A percentile compares a stretch with the other conserved stretches of the same genome.
phyloP scores from a whole-genome alignment of 2,113 vertebrate species.

The Tympanuchus pallidicinctus region DNA sequence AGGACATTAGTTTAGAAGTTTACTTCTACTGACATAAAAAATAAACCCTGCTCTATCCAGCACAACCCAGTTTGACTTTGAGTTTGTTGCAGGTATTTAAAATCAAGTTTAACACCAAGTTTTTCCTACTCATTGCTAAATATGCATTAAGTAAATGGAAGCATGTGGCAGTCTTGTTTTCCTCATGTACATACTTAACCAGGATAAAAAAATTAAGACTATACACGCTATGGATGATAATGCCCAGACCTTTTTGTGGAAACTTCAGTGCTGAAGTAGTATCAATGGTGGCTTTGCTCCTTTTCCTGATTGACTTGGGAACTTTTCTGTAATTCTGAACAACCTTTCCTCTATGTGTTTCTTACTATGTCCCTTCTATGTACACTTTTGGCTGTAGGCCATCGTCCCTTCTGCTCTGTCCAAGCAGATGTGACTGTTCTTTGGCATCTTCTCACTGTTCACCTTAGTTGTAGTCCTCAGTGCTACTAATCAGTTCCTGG shows the following conservation, averaged over 20 bases:
- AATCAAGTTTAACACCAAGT: neutral
- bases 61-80: neutral
- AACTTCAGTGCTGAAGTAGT: neutral
- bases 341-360: neutral
- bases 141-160: neutral
- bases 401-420: neutral
- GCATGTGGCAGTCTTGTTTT: neutral
- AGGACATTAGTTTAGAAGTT: neutral
- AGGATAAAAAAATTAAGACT: neutral
- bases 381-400: neutral
- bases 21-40: slow-evolving; percentile 10
- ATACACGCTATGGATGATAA: neutral
- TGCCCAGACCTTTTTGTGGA: neutral
- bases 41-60: neutral
- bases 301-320: neutral
- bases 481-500: neutral
- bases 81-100: neutral
- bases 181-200: neutral
- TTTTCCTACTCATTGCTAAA: neutral
- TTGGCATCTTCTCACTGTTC: neutral
- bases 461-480: neutral
- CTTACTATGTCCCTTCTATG: neutral
- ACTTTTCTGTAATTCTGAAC: neutral
- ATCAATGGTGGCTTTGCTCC: fast-evolving
- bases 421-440: slow-evolving; percentile 13